Base-by-base conservation (phyloP, 2,888 invertebrate genomes). In the Toxonevra muliebris region DNA sequence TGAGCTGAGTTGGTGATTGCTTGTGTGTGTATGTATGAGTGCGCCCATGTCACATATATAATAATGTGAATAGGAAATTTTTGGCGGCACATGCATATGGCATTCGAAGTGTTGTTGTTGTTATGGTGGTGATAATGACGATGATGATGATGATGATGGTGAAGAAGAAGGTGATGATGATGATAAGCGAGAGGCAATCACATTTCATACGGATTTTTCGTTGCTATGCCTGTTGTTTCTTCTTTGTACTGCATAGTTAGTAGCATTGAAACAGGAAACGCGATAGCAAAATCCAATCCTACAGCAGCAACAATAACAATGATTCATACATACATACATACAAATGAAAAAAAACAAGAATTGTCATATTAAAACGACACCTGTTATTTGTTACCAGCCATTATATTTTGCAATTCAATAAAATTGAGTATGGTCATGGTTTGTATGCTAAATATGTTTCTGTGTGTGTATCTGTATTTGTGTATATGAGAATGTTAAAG, bases 351-450 rank as follows among this genome's bases (percentile, higher is more conserved):
- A 48, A n/a, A 15, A 48, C 15, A 11, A 13, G 17, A 53, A 53
- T 19, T 53, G 53, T 53, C 17, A n/a, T 53, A 53, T 53, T 53
- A 17, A 53, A 53, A 9, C 53, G 17, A 53, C 53, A 53, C 53
- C 53, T 53, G 53, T 19, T 53, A 15, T 53, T 53, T 53, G 11
- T 19, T n/a, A n/a, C 12, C 45, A 15, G 48, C 48, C 48, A 12
- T 48, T n/a, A 30, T 30, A 30, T 30, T 30, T 30, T 30, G 30
- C 30, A 30, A 30, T 30, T 12, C 48, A 48, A 12, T n/a, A 48
- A 48, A 48, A 48, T 48, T 48, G 48, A 12, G 48, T 48, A 48
- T 48, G 48, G 48, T 48, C 2, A 48, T 48, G 48, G 48, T 48
- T 48, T 30, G 30, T 30, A 7, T 30, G 30, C 7, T 30, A 4